Evolutionary conservation across 1,140 invertebrate species (phyloP), one percentile per base, ranked within the genome.

Genomic region (Nephotettix cincticeps): DNA sequence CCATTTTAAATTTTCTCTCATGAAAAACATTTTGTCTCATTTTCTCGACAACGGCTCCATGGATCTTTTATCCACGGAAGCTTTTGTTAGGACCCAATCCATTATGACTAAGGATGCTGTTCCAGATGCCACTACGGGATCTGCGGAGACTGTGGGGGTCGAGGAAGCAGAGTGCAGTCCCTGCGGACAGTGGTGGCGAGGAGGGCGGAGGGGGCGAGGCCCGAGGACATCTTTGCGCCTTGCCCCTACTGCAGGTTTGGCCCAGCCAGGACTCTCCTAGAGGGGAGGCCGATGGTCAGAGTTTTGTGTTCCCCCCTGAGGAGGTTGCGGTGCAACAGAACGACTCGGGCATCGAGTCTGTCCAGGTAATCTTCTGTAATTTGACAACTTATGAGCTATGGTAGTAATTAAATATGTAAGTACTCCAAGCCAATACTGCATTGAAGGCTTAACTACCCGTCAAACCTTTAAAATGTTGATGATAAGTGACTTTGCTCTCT

Each of bases 321-420:
- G 80, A 82, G 30, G 51, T 69, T 0, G 72, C 73, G 19, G 28
- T 28, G n/a, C 77, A 77, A 58, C 81, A 81, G 65, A 77, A 80
- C 71, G 86, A 88, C 73, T 87, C 86, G 0, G 89, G 89, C 54
- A 91, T 90, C 75, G 88, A 90, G 64, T 90, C 89, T n/a, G 86
- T 87, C 63, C 87, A 88, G 84, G 86, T 87, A 78, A 71, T 21
- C 1, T 58, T 14, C 32, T 14, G n/a, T n/a, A n/a, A n/a, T n/a
- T n/a, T n/a, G n/a, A n/a, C n/a, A n/a, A n/a, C n/a, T n/a, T n/a
- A n/a, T n/a, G n/a, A n/a, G n/a, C n/a, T n/a, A n/a, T n/a, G n/a
- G n/a, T n/a, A n/a, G n/a, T n/a, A n/a, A n/a, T n/a, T n/a, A n/a
- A n/a, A n/a, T n/a, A n/a, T n/a, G n/a, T n/a, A n/a, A n/a, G n/a